Conservation (phyloP, 2,113 vertebrate species). For the Willisornis vidua region DNA sequence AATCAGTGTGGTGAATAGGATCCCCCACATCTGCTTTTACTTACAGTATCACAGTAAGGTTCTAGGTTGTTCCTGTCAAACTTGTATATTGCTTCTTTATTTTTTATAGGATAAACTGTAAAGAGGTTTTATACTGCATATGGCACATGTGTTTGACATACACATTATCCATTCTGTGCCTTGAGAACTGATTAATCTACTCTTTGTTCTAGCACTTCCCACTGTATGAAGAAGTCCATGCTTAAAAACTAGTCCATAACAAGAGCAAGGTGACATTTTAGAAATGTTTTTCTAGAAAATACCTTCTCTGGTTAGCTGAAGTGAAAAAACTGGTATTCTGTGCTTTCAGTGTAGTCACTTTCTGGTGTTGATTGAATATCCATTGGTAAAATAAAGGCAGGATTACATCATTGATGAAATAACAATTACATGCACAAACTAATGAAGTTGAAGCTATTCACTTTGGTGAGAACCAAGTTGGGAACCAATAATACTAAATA, state of each 20-base stretch:
- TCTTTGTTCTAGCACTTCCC: background rate
- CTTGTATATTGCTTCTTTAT: background rate
- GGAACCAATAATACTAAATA: background rate
- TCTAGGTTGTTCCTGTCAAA: background rate
- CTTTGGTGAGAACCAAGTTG: background rate
- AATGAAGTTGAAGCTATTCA: background rate
- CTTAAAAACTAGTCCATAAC: background rate
- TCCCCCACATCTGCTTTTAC: background rate
- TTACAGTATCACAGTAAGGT: background rate
- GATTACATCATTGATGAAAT: background rate
- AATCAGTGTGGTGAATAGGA: background rate
- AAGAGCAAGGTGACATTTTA: background rate
- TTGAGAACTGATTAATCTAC: background rate
- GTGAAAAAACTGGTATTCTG: background rate
- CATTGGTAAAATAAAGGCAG: background rate
- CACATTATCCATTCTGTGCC: background rate
- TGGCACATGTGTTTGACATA: background rate
- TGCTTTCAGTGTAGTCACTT: background rate
- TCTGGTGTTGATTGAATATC: background rate
- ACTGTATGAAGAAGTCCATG: background rate
- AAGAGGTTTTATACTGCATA: background rate
- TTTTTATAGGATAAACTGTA: background rate
- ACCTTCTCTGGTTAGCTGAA: background rate
- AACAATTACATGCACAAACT: background rate
- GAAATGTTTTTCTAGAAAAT: background rate